A percentile compares a stretch with the other conserved stretches of the same genome.
phyloP scores from a whole-genome alignment of 1,140 invertebrate genomes.

The Cotesia glomerata region DNA sequence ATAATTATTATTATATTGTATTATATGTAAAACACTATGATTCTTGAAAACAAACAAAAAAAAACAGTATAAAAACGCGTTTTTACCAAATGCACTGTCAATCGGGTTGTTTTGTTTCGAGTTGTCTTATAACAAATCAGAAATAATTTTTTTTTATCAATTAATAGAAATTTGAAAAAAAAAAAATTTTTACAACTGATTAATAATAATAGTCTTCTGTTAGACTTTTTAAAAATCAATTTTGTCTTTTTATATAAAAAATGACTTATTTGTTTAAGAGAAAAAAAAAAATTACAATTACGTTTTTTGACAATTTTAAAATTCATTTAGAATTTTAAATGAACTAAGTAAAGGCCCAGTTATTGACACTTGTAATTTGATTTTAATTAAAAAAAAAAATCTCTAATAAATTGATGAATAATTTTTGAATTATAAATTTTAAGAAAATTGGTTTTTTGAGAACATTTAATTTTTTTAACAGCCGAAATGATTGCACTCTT shows the following conservation, averaged over 20 bases:
- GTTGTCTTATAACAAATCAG: constrained; percentile 34
- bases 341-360: no score
- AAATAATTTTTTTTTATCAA: constrained; percentile 2
- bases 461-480: no score
- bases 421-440: no score
- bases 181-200: neutral
- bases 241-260: neutral
- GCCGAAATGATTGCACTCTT: no score
- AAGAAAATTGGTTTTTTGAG: no score
- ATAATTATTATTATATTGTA: constrained; percentile 61
- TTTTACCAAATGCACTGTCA: constrained; percentile 59
- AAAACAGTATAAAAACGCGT: constrained; percentile 59
- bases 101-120: constrained; percentile 31
- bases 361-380: no score
- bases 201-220: no score
- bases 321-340: no score
- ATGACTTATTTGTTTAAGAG: neutral
- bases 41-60: constrained; percentile 28
- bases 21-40: constrained; percentile 54
- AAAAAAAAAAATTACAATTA: neutral
- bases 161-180: no score
- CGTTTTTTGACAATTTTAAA: no score
- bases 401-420: no score
- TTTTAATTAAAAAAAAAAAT: no score
- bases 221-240: constrained; percentile 4